Conservation (phyloP, 2,888 invertebrate genomes). For the Mesochorus sp. region DNA sequence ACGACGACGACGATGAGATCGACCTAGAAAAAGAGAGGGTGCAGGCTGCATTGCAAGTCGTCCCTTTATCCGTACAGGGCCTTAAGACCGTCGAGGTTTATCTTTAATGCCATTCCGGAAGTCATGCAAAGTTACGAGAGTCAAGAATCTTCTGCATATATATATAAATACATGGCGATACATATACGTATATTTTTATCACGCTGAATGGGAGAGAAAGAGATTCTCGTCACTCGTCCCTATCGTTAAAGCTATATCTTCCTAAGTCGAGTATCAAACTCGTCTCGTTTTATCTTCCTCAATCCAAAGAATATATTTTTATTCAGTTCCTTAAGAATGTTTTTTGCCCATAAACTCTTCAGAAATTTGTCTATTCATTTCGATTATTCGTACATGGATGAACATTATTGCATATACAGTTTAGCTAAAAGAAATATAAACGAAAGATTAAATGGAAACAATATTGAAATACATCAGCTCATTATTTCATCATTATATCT, state of each 20-base stretch:
- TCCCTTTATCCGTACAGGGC: slow-evolving; percentile 8
- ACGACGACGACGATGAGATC: slow-evolving; percentile 11
- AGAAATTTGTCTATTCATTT: not conserved
- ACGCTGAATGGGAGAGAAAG: slow-evolving; percentile 35
- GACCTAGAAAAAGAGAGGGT: slow-evolving; percentile 10
- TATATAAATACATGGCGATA: slow-evolving; percentile 8
- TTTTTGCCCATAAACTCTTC: not conserved
- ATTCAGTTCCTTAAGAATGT: not conserved
- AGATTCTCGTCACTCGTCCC: slow-evolving; percentile 30
- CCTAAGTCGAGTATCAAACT: slow-evolving; percentile 15
- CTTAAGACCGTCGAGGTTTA: slow-evolving; percentile 32
- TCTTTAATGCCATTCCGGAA: slow-evolving; percentile 53
- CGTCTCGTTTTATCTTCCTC: not conserved
- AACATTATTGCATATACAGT: no score
- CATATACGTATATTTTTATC: not conserved
- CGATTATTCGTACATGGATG: not conserved
- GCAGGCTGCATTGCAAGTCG: slow-evolving; percentile 39
- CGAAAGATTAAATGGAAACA: no score
- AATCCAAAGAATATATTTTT: not conserved
- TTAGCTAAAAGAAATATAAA: no score
- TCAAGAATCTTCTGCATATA: slow-evolving; percentile 18
- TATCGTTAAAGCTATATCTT: slow-evolving; percentile 24
- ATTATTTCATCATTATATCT: no score
- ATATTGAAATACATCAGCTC: no score
- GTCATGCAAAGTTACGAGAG: slow-evolving; percentile 42